phyloP scores from a whole-genome alignment of 2,113 vertebrate genomes.

The Cavia aperea region DNA sequence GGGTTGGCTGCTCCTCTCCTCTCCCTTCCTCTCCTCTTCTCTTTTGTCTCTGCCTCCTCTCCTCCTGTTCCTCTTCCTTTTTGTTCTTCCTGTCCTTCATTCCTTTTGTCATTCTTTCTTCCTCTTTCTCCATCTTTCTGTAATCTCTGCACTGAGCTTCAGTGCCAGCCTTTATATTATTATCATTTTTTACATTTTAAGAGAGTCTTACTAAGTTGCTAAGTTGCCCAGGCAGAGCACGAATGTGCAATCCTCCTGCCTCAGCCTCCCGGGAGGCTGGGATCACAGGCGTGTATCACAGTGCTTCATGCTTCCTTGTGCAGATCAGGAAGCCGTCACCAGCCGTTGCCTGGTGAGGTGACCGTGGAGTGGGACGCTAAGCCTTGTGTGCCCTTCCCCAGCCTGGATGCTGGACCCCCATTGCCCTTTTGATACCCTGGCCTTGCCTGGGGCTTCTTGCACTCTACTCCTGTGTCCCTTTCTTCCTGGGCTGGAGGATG shows the following conservation, averaged over 20 bases:
- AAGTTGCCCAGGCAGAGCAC: not conserved
- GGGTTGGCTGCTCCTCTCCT: not conserved
- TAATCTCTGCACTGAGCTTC: not conserved
- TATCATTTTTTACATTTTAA: not conserved
- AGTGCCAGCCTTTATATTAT: not conserved
- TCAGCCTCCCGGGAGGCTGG: no score
- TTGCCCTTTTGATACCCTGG: accelerated
- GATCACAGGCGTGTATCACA: not conserved
- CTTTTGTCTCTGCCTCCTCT: not conserved
- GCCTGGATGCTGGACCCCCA: not conserved
- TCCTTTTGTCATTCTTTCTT: not conserved
- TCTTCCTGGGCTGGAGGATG: accelerated
- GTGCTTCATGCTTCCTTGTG: not conserved
- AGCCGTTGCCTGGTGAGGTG: not conserved
- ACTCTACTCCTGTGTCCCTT: not conserved
- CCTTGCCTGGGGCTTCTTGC: not conserved
- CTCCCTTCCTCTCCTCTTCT: not conserved
- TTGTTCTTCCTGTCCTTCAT: accelerated
- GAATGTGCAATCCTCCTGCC: not conserved
- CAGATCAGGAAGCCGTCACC: not conserved
- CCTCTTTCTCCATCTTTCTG: not conserved
- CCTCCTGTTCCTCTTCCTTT: not conserved
- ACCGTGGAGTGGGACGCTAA: accelerated
- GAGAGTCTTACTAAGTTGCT: not conserved
- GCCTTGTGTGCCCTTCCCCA: not conserved